These are phyloP conservation scores for Alloplasta piceator DNA, from an alignment of 2,888 invertebrate genomes.

Conservation along the genomic window DNA sequence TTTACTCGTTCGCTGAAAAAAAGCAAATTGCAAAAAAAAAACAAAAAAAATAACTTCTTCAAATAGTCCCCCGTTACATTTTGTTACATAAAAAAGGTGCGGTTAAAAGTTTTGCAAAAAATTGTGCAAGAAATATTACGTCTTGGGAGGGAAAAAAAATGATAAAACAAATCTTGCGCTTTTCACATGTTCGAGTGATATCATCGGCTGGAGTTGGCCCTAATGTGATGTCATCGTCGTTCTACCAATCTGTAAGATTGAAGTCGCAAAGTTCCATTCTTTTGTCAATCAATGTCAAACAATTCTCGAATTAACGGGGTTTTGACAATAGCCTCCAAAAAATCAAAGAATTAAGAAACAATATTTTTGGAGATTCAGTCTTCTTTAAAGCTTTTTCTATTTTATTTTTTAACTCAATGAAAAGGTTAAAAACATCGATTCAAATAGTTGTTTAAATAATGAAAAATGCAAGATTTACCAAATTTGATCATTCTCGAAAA, in stretches of 20 bases:
- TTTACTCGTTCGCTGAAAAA: not conserved
- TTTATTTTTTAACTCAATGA: too few relatives aligned
- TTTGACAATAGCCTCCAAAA: too few relatives aligned
- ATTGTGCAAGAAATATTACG: not conserved
- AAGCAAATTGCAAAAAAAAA: conserved; percentile 1
- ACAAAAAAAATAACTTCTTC: not conserved
- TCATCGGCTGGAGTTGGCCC: conserved; percentile 56
- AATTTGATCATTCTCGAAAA: too few relatives aligned
- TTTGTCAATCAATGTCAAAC: too few relatives aligned
- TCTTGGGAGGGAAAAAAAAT: not conserved
- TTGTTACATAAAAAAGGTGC: not conserved
- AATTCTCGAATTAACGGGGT: too few relatives aligned
- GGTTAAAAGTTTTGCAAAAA: not conserved
- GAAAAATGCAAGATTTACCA: too few relatives aligned
- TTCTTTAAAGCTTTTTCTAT: too few relatives aligned
- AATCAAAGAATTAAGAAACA: too few relatives aligned
- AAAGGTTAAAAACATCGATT: too few relatives aligned
- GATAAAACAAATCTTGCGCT: conserved; percentile 27
- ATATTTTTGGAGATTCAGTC: too few relatives aligned
- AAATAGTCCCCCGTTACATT: not conserved
- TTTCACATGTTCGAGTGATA: conserved; percentile 44
- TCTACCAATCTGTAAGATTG: not conserved
- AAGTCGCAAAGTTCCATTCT: too few relatives aligned
- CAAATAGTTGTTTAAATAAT: too few relatives aligned
- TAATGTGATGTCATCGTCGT: conserved; percentile 60